Percentiles rank a stretch among this genome's conserved stretches.
Conservation (phyloP, 2,888 invertebrate genomes). For the Octonoba sinensis region DNA sequence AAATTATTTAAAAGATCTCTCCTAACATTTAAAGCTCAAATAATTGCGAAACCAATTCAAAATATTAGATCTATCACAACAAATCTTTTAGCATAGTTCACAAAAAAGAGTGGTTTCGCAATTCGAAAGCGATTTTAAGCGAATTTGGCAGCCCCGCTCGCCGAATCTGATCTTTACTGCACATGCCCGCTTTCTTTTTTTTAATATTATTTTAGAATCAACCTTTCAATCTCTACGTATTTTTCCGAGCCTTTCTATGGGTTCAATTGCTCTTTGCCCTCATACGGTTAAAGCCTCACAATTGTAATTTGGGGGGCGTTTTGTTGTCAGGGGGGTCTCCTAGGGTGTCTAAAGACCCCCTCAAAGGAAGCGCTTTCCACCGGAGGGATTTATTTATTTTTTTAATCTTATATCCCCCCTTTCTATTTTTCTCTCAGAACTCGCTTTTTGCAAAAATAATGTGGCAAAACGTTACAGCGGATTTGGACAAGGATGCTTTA, state of each 20-base stretch:
- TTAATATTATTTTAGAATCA: slow-evolving; percentile 49
- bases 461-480: slow-evolving; percentile 48
- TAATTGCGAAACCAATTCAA: too few relatives aligned
- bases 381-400: slow-evolving; percentile 25
- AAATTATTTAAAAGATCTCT: too few relatives aligned
- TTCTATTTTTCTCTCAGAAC: slow-evolving; percentile 20
- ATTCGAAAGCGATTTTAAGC: neutral
- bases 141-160: slow-evolving; percentile 23
- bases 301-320: slow-evolving; percentile 61
- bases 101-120: too few relatives aligned
- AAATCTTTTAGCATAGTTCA: too few relatives aligned
- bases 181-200: slow-evolving; percentile 32
- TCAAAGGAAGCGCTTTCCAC: slow-evolving; percentile 26
- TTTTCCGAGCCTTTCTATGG: slow-evolving; percentile 51
- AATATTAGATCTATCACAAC: too few relatives aligned
- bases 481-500: slow-evolving; percentile 42
- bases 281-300: slow-evolving; percentile 50
- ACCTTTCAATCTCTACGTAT: slow-evolving; percentile 40
- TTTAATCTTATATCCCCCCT: slow-evolving; percentile 12
- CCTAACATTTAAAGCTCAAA: too few relatives aligned
- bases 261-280: slow-evolving; percentile 60
- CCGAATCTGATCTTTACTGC: neutral
- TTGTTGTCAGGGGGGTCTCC: slow-evolving; percentile 48
- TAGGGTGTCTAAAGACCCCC: slow-evolving; percentile 47
- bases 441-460: slow-evolving; percentile 43